Percentiles rank a stretch among this genome's conserved stretches.
These are phyloP conservation scores for Puntigrus tetrazona DNA, from an alignment of 2,113 vertebrate species.

Conservation along the genomic window DNA sequence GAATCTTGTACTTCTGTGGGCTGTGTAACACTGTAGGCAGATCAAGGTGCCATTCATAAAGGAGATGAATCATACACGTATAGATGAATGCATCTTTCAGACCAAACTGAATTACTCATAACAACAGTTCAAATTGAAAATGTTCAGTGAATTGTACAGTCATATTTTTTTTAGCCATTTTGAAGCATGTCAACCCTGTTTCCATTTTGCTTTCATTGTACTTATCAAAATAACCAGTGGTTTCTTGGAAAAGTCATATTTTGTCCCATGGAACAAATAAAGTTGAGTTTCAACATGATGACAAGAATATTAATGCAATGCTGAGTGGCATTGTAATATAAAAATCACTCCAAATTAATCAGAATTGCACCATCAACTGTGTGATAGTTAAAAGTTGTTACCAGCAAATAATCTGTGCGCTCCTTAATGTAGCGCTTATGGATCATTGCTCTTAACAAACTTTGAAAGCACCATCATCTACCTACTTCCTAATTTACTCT, in stretches of 20 bases:
- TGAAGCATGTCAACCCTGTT: neutral
- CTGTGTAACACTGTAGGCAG: neutral
- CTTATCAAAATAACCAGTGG: neutral
- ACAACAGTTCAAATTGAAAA: neutral
- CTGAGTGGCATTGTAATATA: too few relatives aligned
- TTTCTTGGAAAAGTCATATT: too few relatives aligned
- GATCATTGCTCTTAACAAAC: neutral
- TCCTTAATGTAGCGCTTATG: neutral
- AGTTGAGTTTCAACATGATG: neutral
- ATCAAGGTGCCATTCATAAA: neutral
- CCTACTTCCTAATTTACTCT: slow-evolving; percentile 17
- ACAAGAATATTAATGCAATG: neutral
- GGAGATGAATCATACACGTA: neutral
- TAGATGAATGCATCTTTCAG: neutral
- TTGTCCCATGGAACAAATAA: too few relatives aligned
- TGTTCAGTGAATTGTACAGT: neutral
- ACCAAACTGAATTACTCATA: neutral
- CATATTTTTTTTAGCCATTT: neutral
- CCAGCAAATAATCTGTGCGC: too few relatives aligned
- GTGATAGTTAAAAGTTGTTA: too few relatives aligned
- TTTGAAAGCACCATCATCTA: neutral
- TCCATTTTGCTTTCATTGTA: neutral
- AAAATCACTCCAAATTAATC: too few relatives aligned
- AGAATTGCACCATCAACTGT: too few relatives aligned
- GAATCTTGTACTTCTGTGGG: neutral